phyloP scores from a whole-genome alignment of 2,888 invertebrate species.

The Dasypolia templi region DNA sequence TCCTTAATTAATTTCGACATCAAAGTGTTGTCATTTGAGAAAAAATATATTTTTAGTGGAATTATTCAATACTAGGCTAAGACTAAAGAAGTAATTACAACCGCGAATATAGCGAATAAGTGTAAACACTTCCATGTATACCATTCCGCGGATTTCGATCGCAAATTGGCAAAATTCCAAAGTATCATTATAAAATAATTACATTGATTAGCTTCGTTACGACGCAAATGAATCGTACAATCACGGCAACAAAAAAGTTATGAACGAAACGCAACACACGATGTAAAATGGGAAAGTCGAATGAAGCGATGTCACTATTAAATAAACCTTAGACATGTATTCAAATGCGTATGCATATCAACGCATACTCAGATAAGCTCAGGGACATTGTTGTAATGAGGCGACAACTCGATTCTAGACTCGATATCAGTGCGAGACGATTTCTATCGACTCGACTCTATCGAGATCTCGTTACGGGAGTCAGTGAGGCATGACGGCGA shows the following conservation, averaged over 20 bases:
- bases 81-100: neutral
- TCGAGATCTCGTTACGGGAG: conserved; percentile 75
- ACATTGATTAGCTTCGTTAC: conserved; percentile 45
- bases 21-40: conserved; percentile 32
- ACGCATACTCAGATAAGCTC: conserved; percentile 57
- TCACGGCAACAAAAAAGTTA: conserved; percentile 33
- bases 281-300: conserved; percentile 47
- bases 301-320: conserved; percentile 59
- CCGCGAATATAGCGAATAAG: neutral
- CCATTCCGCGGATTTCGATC: conserved; percentile 6
- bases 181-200: conserved; percentile 31
- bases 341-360: conserved; percentile 57
- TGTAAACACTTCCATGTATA: conserved; percentile 35
- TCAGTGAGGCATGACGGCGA: conserved; percentile 70
- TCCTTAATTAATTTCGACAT: conserved; percentile 58
- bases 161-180: conserved; percentile 14
- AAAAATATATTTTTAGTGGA: conserved; percentile 23
- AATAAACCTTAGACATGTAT: conserved; percentile 60
- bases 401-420: conserved; percentile 59
- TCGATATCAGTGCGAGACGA: conserved; percentile 63
- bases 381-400: conserved; percentile 65
- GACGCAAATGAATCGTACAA: conserved; percentile 20
- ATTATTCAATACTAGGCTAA: conserved; percentile 3
- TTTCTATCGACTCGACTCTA: conserved; percentile 72
- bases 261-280: conserved; percentile 41